phyloP scores from a whole-genome alignment of 2,113 vertebrate species.

The Aegithalos caudatus region DNA sequence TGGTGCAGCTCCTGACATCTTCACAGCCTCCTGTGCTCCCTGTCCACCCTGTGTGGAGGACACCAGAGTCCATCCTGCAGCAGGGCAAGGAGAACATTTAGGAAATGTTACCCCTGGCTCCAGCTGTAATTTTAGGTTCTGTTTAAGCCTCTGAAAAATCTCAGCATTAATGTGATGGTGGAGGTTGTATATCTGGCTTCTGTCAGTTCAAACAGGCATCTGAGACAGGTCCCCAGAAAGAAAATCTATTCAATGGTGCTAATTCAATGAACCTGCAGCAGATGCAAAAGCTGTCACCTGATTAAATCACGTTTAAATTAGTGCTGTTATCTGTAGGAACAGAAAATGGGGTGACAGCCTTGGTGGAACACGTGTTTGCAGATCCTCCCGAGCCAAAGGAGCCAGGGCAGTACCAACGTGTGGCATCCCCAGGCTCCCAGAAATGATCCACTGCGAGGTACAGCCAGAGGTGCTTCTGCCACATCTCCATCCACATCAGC shows the following conservation, averaged over 20 bases:
- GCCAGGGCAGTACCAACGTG: not conserved
- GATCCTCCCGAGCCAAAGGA: not conserved
- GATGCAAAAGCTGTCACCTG: not conserved
- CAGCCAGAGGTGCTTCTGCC: fast-evolving
- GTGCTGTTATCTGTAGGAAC: not conserved
- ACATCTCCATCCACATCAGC: not conserved
- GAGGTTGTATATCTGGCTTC: not conserved
- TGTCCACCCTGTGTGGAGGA: not conserved
- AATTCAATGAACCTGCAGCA: not conserved
- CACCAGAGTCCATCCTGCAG: not conserved
- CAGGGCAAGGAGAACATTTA: fast-evolving
- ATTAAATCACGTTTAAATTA: not conserved
- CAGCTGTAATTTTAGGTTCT: not conserved
- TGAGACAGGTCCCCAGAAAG: not conserved
- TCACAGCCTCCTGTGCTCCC: not conserved
- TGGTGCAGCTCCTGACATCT: not conserved
- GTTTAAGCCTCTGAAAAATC: not conserved
- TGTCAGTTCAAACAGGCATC: not conserved
- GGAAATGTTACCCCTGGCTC: not conserved
- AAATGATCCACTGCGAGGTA: fast-evolving
- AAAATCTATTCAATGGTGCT: not conserved
- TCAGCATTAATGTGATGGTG: not conserved
- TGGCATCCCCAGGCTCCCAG: not conserved
- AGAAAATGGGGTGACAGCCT: not conserved
- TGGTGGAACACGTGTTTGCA: not conserved